A percentile compares a stretch with the other conserved stretches of the same genome.
phyloP scores from a whole-genome alignment of 2,113 vertebrate species.

The Ploceus nigricollis region DNA sequence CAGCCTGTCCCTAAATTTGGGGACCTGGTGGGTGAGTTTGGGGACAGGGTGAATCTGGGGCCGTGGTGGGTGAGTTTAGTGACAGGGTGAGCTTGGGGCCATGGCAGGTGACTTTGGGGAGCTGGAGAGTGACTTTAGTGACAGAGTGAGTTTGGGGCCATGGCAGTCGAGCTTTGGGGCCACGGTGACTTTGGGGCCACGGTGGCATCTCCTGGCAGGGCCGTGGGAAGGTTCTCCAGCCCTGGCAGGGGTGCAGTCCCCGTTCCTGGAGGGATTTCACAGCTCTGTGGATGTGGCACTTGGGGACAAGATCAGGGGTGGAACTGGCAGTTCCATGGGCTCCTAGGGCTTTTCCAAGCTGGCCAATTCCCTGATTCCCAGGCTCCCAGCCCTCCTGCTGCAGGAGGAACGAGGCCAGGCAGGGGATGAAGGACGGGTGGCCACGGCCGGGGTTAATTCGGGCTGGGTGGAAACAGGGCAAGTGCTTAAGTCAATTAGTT shows the following conservation, averaged over 20 bases:
- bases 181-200: fast-evolving
- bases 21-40: neutral
- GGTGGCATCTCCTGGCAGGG: neutral
- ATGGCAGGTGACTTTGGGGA: fast-evolving
- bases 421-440: fast-evolving
- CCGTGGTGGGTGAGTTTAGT: fast-evolving
- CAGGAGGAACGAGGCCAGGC: fast-evolving
- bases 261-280: neutral
- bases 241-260: neutral
- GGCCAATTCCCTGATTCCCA: neutral
- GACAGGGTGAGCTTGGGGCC: no score
- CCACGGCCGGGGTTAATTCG: fast-evolving
- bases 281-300: neutral
- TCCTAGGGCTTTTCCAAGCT: neutral
- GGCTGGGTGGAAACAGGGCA: neutral
- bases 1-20: neutral
- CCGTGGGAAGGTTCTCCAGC: fast-evolving
- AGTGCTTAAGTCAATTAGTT: neutral
- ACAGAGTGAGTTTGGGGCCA: neutral
- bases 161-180: neutral
- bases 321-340: neutral
- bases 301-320: neutral
- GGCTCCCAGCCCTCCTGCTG: neutral
- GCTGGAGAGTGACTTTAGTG: no score
- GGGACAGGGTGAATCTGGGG: neutral